phyloP scores from a whole-genome alignment of 2,797 vertebrate species.

The Poecilia velifera region DNA sequence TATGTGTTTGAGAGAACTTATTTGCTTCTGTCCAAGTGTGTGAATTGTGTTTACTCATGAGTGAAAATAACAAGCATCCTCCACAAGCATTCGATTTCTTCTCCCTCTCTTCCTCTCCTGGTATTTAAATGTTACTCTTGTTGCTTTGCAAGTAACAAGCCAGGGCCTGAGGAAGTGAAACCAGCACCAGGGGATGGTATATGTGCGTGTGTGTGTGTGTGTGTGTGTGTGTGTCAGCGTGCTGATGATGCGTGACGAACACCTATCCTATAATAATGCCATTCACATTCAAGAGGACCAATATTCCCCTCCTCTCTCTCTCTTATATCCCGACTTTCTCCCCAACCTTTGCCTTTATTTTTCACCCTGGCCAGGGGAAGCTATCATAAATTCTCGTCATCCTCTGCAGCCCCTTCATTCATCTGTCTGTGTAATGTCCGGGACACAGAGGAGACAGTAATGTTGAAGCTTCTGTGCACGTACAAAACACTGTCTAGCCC shows the following conservation, averaged over 20 bases:
- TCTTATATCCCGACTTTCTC: slow-evolving; percentile 12
- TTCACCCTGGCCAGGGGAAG: slow-evolving; percentile 14
- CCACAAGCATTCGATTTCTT: slow-evolving; percentile 42
- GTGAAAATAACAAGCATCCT: slow-evolving; percentile 73
- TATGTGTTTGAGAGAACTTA: slow-evolving; percentile 11
- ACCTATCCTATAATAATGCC: slow-evolving; percentile 78
- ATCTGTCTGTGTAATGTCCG: slow-evolving; percentile 25
- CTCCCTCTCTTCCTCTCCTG: slow-evolving; percentile 52
- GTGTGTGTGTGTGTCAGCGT: slow-evolving; percentile 34
- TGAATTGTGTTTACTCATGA: slow-evolving; percentile 55
- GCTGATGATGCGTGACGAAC: slow-evolving; percentile 73
- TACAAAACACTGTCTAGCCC: slow-evolving; percentile 40
- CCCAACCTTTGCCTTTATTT: slow-evolving; percentile 24
- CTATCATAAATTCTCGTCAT: slow-evolving; percentile 22
- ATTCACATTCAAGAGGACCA: slow-evolving; percentile 64
- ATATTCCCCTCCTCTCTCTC: slow-evolving; percentile 17
- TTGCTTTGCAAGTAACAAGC: slow-evolving; percentile 49
- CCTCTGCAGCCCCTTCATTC: slow-evolving; percentile 2
- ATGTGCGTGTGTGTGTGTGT: neutral
- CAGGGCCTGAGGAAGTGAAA: slow-evolving; percentile 46
- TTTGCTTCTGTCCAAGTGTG: slow-evolving; percentile 33
- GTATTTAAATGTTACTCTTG: slow-evolving; percentile 67
- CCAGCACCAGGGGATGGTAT: slow-evolving; percentile 20
- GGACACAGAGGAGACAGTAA: slow-evolving; percentile 17
- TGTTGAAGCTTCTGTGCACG: slow-evolving; percentile 41